These are phyloP conservation scores for Dicyrtomina minuta DNA, from an alignment of 2,888 invertebrate genomes.

Conservation along the genomic window DNA sequence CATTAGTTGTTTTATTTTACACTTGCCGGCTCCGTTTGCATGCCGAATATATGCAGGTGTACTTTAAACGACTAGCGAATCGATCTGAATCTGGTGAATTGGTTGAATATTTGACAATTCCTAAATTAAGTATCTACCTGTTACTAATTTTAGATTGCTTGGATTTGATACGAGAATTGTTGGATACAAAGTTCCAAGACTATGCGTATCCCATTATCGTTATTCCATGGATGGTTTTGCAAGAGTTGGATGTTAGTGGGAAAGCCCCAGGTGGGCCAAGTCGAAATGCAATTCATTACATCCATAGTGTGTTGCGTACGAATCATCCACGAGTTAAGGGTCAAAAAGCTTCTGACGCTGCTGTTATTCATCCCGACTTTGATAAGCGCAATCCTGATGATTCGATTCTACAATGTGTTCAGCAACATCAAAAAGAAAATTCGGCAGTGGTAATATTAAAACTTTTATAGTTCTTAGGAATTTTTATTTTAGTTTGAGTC, in stretches of 20 bases:
- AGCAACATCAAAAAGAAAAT: constrained; percentile 34
- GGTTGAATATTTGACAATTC: too few relatives aligned
- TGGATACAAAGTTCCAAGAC: constrained; percentile 36
- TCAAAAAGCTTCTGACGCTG: constrained; percentile 49
- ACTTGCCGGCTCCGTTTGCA: too few relatives aligned
- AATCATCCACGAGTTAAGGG: constrained; percentile 47
- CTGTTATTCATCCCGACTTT: constrained; percentile 35
- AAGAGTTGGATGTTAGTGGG: constrained; percentile 47
- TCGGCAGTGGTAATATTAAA: constrained; percentile 33
- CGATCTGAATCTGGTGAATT: too few relatives aligned
- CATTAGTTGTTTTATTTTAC: background rate
- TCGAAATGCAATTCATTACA: constrained; percentile 28
- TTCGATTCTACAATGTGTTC: constrained; percentile 50
- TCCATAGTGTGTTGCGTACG: constrained; percentile 36
- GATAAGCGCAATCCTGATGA: constrained; percentile 47
- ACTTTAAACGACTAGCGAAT: too few relatives aligned
- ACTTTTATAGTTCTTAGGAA: too few relatives aligned
- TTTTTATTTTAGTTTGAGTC: too few relatives aligned
- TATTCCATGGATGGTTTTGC: constrained; percentile 52
- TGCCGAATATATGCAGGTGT: too few relatives aligned
- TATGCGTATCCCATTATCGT: constrained; percentile 32
- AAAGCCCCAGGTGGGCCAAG: constrained; percentile 8
- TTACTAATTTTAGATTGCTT: constrained; percentile 23
- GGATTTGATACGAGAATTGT: constrained; percentile 31
- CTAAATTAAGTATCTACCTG: too few relatives aligned